Conservation (phyloP, 2,888 invertebrate species). For the Prenolepis imparis region DNA sequence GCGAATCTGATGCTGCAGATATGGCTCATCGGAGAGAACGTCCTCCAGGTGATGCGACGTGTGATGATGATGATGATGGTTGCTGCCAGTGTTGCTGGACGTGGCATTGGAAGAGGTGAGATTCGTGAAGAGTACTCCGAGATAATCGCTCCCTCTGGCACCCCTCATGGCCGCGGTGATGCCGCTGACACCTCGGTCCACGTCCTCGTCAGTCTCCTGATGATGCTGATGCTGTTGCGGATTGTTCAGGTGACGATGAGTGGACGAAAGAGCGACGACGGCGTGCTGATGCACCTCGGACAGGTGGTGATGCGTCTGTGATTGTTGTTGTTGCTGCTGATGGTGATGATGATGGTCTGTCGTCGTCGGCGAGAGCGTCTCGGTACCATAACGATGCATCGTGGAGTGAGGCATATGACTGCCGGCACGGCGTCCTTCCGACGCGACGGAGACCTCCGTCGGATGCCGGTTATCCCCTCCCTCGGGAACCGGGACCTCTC, state of each 20-base stretch:
- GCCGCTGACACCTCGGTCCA: conserved; percentile 75
- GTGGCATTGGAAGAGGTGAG: conserved; percentile 37
- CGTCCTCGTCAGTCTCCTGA: conserved; percentile 72
- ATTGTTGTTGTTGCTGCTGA: conserved; percentile 71
- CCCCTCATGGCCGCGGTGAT: conserved; percentile 81
- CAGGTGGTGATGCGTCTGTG: conserved; percentile 49
- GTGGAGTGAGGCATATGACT: conserved; percentile 85
- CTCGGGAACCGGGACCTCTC: conserved; percentile 81
- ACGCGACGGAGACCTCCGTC: conserved; percentile 79
- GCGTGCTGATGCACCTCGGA: conserved; percentile 55
- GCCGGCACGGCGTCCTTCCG: conserved; percentile 81
- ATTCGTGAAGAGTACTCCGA: conserved; percentile 78
- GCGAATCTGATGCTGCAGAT: conserved; percentile 82
- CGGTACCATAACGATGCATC: conserved; percentile 84
- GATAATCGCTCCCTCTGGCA: conserved; percentile 76
- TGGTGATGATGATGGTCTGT: conserved; percentile 77
- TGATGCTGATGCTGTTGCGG: conserved; percentile 68
- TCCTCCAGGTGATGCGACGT: conserved; percentile 80
- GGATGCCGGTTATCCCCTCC: conserved; percentile 83
- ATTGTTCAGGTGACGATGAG: conserved; percentile 59
- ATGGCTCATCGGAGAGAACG: conserved; percentile 79
- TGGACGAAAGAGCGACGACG: conserved; percentile 21
- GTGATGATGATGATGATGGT: conserved; percentile 62
- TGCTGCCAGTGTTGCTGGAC: conserved; percentile 42
- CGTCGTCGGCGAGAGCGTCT: conserved; percentile 81